Base-by-base conservation (phyloP, 1,140 invertebrate species). In the Aphaenogaster floridana region DNA sequence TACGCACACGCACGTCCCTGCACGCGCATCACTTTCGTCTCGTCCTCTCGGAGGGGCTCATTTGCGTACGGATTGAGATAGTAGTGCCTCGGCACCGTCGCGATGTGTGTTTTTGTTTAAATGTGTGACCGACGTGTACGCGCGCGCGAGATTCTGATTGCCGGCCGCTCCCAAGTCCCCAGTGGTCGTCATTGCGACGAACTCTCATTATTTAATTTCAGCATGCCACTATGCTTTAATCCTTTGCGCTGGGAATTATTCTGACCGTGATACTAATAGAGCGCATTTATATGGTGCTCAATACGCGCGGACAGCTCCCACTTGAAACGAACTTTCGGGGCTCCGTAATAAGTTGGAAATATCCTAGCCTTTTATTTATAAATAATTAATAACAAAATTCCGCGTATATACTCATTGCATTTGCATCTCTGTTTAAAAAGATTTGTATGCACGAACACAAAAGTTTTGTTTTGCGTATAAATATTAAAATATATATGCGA, bases 51-150 rank as follows among this genome's bases (percentile, higher is more conserved):
- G 91, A 91, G 85, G 88, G 92, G 92, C 93, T 95, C 93, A 95
- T 95, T 95, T 95, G 94, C 94, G 93, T 94, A 94, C 92, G 93
- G 93, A 95, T 95, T 95, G 94, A 94, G 94, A 95, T 95, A 94
- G 94, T 94, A 94, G 91, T 93, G 89, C 94, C 93, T 92, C 79
- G 89, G 89, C 90, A 90, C 92, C 89, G 92, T 89, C 91, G 88
- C 92, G 85, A 89, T 90, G 91, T 94, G 89, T 93, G 89, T 92
- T 94, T 95, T 94, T 93, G 90, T 93, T 93, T 92, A 91, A 92
- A 92, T 90, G 90, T 94, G 87, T 93, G 90, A 92, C 88, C 59
- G 11, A 42, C 59, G 76, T 45, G 57, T 34, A 52, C 50, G 21
- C 36, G 86, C 84, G 87, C 84, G 93, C 80, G 91, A 93, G 90